Evolutionary conservation across 2,113 vertebrate genomes (phyloP).

Genomic region (Petroica traversi): DNA sequence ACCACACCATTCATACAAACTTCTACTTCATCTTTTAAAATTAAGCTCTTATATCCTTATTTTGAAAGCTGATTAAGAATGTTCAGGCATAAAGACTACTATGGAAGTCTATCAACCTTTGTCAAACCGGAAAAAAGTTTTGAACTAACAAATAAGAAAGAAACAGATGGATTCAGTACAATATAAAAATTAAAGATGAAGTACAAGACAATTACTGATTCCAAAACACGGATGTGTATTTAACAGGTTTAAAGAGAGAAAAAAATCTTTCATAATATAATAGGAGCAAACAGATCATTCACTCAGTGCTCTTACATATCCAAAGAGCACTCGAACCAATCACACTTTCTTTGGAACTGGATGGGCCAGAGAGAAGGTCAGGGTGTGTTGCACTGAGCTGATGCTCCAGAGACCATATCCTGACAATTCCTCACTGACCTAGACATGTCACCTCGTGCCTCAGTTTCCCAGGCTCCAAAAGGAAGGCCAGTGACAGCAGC

Average conservation of each 20-base stretch:
- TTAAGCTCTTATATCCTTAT: background rate
- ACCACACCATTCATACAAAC: background rate
- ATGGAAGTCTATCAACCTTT: background rate
- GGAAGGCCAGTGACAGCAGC: background rate
- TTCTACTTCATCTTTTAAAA: background rate
- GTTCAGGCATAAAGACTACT: background rate
- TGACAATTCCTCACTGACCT: background rate
- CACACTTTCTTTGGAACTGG: background rate
- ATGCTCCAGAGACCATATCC: background rate
- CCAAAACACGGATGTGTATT: accelerated
- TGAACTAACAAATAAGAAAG: background rate
- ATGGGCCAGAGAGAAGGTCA: background rate
- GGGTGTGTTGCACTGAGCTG: background rate
- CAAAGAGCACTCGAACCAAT: background rate
- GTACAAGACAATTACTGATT: background rate
- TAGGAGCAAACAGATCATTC: background rate
- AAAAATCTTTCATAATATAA: background rate
- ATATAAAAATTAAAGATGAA: background rate
- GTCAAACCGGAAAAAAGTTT: background rate
- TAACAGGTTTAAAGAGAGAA: background rate
- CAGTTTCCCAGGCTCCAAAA: background rate
- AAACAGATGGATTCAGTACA: background rate
- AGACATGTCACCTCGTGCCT: background rate
- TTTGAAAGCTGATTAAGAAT: background rate
- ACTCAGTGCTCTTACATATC: background rate